These are phyloP conservation scores for Folsomia candida DNA, from an alignment of 2,888 invertebrate species.

Conservation along the genomic window DNA sequence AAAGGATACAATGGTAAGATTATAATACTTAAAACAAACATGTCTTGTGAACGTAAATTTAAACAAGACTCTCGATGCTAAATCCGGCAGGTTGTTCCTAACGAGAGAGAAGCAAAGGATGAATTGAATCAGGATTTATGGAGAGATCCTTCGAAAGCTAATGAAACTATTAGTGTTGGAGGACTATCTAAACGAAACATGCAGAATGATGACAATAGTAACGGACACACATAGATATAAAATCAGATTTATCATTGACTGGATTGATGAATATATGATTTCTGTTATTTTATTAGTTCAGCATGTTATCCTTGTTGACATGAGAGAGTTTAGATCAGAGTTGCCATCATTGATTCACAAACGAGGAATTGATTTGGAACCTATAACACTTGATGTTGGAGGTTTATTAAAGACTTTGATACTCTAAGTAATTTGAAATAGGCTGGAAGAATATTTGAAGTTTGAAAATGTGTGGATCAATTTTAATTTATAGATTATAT, in stretches of 20 bases:
- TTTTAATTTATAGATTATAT: no score
- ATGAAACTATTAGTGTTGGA: conserved; percentile 63
- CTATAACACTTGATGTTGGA: conserved; percentile 86
- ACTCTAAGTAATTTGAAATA: no score
- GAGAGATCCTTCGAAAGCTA: conserved; percentile 54
- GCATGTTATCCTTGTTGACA: conserved; percentile 73
- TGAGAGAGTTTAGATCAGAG: conserved; percentile 96
- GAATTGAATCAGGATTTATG: conserved; percentile 61
- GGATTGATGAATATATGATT: no score
- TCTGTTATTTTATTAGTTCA: conserved; percentile 24
- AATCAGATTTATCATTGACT: not conserved
- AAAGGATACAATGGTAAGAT: conserved; percentile 63
- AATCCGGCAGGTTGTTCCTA: conserved; percentile 71
- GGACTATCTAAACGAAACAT: conserved; percentile 55
- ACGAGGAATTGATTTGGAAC: conserved; percentile 86
- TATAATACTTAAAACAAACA: not conserved
- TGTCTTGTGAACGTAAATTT: not conserved
- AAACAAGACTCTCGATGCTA: no score
- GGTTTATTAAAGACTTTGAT: no score
- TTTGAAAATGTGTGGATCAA: no score
- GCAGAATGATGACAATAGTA: conserved; percentile 60
- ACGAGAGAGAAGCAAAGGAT: conserved; percentile 81
- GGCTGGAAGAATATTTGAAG: no score
- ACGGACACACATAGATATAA: not conserved
- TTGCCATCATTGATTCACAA: conserved; percentile 90